Evolutionary conservation across 2,888 invertebrate genomes (phyloP), one percentile per base, ranked within the genome.

Genomic region (Priapulus caudatus): DNA sequence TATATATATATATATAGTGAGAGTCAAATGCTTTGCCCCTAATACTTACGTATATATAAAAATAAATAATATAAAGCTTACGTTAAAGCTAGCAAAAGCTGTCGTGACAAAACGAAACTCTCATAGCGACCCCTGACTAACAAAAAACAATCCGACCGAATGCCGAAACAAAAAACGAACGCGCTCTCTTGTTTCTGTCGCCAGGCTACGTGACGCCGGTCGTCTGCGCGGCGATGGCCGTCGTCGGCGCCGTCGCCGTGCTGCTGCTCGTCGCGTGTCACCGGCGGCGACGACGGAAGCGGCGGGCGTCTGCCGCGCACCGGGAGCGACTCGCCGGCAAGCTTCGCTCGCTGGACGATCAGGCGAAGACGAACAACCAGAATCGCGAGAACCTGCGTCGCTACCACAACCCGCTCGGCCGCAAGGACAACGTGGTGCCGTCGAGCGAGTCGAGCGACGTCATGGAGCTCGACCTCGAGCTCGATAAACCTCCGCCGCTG

Each of bases 291-390:
- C 16, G 47, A 20, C 20, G 43, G 23, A 20, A 47, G 49, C 45
- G 45, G 4, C 47, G 46, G 24, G 33, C 10, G 10, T 15, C 18
- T 5, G 33, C 33, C 10, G n/a, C 10, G n/a, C 33, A 33, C 2
- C 50, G 18, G 10, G 45, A 5, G 15, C 43, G 50, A 2, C 46
- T 10, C 4, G 45, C 44, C 43, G 44, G 23, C n/a, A 54, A 51
- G 51, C 49, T 46, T 16, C 56, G 61, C 15, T 57, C 61, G 24
- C 56, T 60, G 43, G 59, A 61, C 21, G 54, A 57, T 19, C 64
- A 67, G 48, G 87, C 88, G 66, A 88, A 88, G 69, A 85, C 88
- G 2, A 90, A 90, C 71, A 90, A 90, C 71, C 89, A 90, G 72
- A 89, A 88, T 70, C 87, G 88, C 67, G 89, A 90, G 71, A 89